phyloP scores from a whole-genome alignment of 2,888 invertebrate genomes.

The Hyalella azteca region DNA sequence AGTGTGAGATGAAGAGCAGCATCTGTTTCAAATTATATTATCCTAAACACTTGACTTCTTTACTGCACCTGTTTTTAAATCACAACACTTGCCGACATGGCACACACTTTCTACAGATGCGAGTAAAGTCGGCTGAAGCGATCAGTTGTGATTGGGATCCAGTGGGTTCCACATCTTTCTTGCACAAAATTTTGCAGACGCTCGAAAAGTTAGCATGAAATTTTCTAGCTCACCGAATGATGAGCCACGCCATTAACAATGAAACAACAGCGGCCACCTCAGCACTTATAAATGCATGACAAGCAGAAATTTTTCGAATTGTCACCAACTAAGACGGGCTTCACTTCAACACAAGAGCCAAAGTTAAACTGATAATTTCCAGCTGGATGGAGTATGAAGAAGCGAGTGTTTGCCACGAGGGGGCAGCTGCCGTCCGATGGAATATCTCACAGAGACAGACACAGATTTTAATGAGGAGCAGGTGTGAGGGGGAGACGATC shows the following conservation, averaged over 20 bases:
- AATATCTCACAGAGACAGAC: conserved; percentile 37
- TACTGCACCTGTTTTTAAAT: conserved; percentile 22
- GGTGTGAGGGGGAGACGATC: conserved; percentile 8
- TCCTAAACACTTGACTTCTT: conserved; percentile 36
- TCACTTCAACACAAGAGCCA: conserved; percentile 15
- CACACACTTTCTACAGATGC: conserved; percentile 33
- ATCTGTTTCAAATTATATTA: conserved; percentile 36
- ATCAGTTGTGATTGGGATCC: conserved; percentile 28
- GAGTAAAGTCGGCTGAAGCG: not conserved
- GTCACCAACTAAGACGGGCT: not conserved
- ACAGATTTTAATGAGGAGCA: conserved; percentile 33
- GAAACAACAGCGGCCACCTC: not conserved
- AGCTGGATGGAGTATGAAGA: not conserved
- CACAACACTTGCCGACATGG: conserved; percentile 20
- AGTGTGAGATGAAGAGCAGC: conserved; percentile 21
- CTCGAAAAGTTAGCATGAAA: no score
- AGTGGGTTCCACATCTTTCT: conserved; percentile 27
- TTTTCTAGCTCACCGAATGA: no score
- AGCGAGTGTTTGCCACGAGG: not conserved
- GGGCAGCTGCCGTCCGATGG: conserved; percentile 16
- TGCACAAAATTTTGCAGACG: conserved; percentile 6
- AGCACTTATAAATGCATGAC: not conserved
- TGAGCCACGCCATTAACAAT: no score
- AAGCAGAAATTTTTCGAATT: not conserved
- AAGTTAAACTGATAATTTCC: conserved; percentile 12